Evolutionary conservation across 2,888 invertebrate genomes (phyloP).

Genomic region (Formica aserva): DNA sequence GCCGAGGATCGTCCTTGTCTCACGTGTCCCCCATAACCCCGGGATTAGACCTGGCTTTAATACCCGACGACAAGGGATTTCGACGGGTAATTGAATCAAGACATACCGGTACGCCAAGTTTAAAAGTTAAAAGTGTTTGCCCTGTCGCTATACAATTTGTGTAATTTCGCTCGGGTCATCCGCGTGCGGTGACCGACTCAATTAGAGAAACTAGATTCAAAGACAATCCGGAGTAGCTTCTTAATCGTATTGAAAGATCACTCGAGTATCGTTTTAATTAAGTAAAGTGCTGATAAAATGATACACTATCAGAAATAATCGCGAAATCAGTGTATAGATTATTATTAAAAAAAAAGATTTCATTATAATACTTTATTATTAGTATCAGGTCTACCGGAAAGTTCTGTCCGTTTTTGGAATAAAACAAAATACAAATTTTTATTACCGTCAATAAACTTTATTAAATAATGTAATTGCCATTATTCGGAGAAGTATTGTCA

Average conservation of each 20-base stretch:
- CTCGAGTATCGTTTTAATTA: not conserved
- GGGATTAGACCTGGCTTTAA: slow-evolving; percentile 74
- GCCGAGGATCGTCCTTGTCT: slow-evolving; percentile 61
- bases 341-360: not conserved
- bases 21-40: slow-evolving; percentile 57
- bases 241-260: slow-evolving; percentile 1
- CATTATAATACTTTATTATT: not conserved
- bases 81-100: slow-evolving; percentile 74
- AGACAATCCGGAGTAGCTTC: not conserved
- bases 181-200: not conserved
- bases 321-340: not conserved
- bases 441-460: too few relatives aligned
- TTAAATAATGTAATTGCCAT: too few relatives aligned
- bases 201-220: not conserved
- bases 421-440: too few relatives aligned
- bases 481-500: too few relatives aligned
- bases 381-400: too few relatives aligned
- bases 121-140: slow-evolving; percentile 61
- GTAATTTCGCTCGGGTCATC: not conserved
- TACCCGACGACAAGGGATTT: slow-evolving; percentile 74
- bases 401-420: too few relatives aligned
- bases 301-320: not conserved
- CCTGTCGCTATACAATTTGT: slow-evolving; percentile 6
- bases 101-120: slow-evolving; percentile 59
- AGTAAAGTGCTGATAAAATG: not conserved